Evolutionary conservation across 2,797 vertebrate genomes (phyloP).

Genomic region (Hirundo rustica): DNA sequence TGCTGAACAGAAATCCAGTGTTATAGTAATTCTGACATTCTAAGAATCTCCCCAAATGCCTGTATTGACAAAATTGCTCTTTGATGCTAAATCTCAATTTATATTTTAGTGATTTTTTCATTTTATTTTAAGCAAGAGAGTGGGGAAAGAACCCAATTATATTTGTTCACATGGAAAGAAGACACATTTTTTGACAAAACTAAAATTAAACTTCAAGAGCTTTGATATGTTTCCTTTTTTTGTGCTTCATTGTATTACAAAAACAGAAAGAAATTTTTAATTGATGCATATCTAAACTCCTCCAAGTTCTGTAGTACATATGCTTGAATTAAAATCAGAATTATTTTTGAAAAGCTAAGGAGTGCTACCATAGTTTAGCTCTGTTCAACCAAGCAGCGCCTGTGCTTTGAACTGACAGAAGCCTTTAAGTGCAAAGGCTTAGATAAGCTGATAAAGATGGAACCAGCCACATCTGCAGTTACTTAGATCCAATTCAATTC

Average conservation of each 20-base stretch:
- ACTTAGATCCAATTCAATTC: conserved; percentile 44
- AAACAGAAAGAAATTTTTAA: conserved; percentile 6
- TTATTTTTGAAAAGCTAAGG: conserved; percentile 46
- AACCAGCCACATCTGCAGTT: conserved; percentile 12
- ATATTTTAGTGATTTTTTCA: not conserved
- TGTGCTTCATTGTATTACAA: not conserved
- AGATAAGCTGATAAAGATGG: conserved; percentile 58
- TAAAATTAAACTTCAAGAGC: conserved; percentile 25
- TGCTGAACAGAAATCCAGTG: not conserved
- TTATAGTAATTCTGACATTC: not conserved
- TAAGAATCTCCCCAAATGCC: not conserved
- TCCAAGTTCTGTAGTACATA: not conserved
- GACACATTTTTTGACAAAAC: not conserved
- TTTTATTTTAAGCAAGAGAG: not conserved
- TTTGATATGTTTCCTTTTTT: not conserved
- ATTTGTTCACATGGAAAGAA: not conserved
- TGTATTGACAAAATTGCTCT: not conserved
- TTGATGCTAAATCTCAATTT: not conserved
- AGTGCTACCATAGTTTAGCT: not conserved
- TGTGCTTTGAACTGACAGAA: conserved; percentile 52
- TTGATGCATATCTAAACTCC: conserved; percentile 9
- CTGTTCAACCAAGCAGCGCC: conserved; percentile 28
- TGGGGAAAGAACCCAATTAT: not conserved
- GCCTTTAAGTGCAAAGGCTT: conserved; percentile 40
- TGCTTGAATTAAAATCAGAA: conserved; percentile 42